These are phyloP conservation scores for Leptinotarsa texana DNA, from an alignment of 1,140 invertebrate species.

Conservation along the genomic window DNA sequence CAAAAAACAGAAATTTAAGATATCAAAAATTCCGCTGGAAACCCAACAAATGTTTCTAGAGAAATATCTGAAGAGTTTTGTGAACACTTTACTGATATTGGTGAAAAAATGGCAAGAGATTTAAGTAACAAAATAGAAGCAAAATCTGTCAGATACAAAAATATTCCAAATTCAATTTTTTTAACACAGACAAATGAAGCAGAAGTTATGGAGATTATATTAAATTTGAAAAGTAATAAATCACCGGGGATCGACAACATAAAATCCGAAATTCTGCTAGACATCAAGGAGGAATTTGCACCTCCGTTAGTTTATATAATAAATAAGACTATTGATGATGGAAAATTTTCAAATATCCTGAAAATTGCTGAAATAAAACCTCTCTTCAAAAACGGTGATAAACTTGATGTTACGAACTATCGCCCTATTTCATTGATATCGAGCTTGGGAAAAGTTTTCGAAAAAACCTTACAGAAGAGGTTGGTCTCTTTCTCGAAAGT, in stretches of 20 bases:
- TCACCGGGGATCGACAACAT: slow-evolving; percentile 6
- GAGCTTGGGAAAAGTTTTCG: slow-evolving; percentile 4
- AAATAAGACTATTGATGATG: background rate
- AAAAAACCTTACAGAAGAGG: slow-evolving; percentile 3
- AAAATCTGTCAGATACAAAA: background rate
- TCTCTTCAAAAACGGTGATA: background rate
- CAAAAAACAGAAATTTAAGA: no score
- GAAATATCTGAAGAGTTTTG: no score
- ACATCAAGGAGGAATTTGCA: background rate
- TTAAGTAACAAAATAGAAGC: background rate
- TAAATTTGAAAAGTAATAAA: background rate
- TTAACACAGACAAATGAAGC: background rate
- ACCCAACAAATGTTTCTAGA: no score
- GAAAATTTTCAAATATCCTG: background rate
- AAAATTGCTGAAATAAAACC: slow-evolving; percentile 12
- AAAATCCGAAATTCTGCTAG: background rate
- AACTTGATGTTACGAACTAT: background rate
- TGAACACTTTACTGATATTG: background rate
- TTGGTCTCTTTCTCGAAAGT: background rate
- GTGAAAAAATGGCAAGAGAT: background rate
- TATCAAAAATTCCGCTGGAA: no score
- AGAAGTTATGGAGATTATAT: background rate
- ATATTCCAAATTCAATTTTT: background rate
- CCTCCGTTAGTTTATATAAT: slow-evolving; percentile 1
- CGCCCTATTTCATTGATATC: slow-evolving; percentile 14